Evolutionary conservation across 2,888 invertebrate species (phyloP), one percentile per base, ranked within the genome.

Genomic region (Xestia ashworthii): DNA sequence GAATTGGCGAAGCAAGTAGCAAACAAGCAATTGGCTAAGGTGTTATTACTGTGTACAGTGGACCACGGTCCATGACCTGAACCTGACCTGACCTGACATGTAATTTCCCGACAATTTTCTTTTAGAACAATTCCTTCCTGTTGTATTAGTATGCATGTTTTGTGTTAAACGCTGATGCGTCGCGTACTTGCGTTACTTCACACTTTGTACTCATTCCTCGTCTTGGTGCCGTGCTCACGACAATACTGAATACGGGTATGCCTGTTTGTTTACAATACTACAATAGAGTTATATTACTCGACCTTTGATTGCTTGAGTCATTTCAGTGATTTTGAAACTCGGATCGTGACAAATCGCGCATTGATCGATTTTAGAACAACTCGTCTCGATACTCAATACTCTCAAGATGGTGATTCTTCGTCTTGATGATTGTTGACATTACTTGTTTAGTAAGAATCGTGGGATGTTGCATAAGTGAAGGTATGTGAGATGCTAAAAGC

Each of bases 311-410:
- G 76, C 77, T 82, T 83, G 82, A 88, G 81, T 92, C 91, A 93
- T 93, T 93, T 92, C 73, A 82, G 73, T 65, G 83, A 88, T 92
- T 92, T 90, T 88, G 91, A 87, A 92, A 93, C 83, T 71, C 68
- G 58, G 69, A 71, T 85, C 91, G 90, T 90, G 89, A 90, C 89
- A 86, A 89, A 89, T 87, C 72, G 82, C 69, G 78, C 78, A 78
- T 82, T 85, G 88, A 82, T 88, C 85, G 80, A 38, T 74, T 82
- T 80, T 76, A 71, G 77, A 76, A 76, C 53, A 58, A 75, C n/a
- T 79, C 55, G 71, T 77, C 74, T 67, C 44, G 64, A 69, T 74
- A 60, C 16, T 68, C 25, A 55, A 48, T 50, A 44, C 53, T 50
- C 44, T 76, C 32, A 41, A 55, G 76, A 62, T 16, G 22, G n/a